phyloP scores from a whole-genome alignment of 2,797 vertebrate species.

The Mus spretus region DNA sequence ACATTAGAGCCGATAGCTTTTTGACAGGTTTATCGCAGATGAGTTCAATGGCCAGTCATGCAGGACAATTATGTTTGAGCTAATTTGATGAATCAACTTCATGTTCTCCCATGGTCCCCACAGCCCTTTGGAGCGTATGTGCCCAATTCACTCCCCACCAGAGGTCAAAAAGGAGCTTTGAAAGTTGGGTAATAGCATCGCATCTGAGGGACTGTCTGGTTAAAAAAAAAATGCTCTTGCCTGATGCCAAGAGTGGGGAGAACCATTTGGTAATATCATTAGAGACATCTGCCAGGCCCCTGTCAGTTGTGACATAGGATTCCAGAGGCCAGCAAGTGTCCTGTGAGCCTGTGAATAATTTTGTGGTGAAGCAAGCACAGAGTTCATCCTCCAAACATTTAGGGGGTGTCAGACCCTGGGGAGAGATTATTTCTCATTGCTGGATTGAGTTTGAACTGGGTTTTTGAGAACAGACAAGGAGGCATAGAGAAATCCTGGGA shows the following conservation, averaged over 20 bases:
- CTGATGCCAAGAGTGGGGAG: conserved; percentile 87
- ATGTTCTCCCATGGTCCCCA: conserved; percentile 91
- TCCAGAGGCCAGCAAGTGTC: conserved; percentile 81
- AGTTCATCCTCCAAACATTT: conserved; percentile 83
- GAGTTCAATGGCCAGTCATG: conserved; percentile 95
- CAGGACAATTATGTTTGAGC: conserved; percentile 94
- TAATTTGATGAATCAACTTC: conserved; percentile 99
- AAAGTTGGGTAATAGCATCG: conserved; percentile 91
- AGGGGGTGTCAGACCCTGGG: conserved; percentile 79
- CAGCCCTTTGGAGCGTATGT: conserved; percentile 91
- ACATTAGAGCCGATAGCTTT: conserved; percentile 93
- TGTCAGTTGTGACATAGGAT: conserved; percentile 77
- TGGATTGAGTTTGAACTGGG: conserved; percentile 62
- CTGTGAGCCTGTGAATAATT: conserved; percentile 83
- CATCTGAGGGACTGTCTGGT: conserved; percentile 87
- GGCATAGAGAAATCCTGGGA: conserved; percentile 71
- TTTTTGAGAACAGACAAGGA: conserved; percentile 75
- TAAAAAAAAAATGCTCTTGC: conserved; percentile 85
- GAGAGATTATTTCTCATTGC: conserved; percentile 81
- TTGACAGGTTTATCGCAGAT: conserved; percentile 96
- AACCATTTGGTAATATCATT: conserved; percentile 85
- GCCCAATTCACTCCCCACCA: conserved; percentile 90
- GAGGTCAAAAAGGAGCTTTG: conserved; percentile 93
- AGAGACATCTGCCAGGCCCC: conserved; percentile 84
- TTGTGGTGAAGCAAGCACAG: conserved; percentile 79